Conservation (phyloP, 2,888 invertebrate genomes). For the Ophion ventricosus region DNA sequence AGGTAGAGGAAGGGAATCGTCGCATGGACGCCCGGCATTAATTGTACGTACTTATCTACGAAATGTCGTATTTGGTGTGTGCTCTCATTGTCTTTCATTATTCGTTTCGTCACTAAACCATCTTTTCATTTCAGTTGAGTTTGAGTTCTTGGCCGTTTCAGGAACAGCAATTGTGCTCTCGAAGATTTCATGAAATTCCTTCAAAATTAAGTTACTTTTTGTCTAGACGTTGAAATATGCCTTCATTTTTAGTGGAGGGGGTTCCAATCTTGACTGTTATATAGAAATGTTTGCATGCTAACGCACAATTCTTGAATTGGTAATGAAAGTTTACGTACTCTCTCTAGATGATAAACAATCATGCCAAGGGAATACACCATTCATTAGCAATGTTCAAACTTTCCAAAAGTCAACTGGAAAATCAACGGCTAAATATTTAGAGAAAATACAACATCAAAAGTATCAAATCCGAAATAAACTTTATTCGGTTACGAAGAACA, state of each 20-base stretch:
- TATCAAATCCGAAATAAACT: too few relatives aligned
- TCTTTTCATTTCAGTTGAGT: constrained; percentile 29
- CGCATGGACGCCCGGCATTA: constrained; percentile 49
- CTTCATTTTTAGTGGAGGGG: not conserved
- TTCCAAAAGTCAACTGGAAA: too few relatives aligned
- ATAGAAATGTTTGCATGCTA: not conserved
- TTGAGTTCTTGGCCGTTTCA: constrained; percentile 15
- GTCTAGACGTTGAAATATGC: not conserved
- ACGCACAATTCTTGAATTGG: too few relatives aligned
- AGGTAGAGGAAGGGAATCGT: constrained; percentile 37
- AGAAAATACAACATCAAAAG: too few relatives aligned
- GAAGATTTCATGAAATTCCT: not conserved
- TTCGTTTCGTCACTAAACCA: constrained; percentile 34
- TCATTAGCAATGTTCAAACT: too few relatives aligned
- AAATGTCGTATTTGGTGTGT: constrained; percentile 51
- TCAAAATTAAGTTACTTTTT: not conserved
- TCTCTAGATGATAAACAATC: too few relatives aligned
- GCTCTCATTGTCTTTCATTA: constrained; percentile 61
- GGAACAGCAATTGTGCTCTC: not conserved
- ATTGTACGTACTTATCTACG: constrained; percentile 57
- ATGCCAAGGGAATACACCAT: too few relatives aligned
- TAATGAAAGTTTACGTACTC: too few relatives aligned
- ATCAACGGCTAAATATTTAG: too few relatives aligned
- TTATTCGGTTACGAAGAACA: too few relatives aligned
- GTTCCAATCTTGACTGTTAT: not conserved